phyloP scores from a whole-genome alignment of 2,888 invertebrate species.

The Cremastinae sp. region DNA sequence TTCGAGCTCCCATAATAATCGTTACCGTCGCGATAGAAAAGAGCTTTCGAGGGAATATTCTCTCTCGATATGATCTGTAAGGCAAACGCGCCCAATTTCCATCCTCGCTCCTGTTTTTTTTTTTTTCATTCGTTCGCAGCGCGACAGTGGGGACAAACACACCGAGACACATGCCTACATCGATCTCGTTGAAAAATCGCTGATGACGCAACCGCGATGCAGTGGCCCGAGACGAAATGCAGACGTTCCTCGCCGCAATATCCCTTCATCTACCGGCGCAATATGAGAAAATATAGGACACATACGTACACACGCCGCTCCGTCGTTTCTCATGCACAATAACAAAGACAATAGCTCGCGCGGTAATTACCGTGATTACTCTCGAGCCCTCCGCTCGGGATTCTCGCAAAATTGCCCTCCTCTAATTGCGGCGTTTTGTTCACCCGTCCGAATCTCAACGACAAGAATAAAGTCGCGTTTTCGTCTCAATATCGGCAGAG shows the following conservation, averaged over 20 bases:
- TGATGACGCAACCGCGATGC: conserved; percentile 55
- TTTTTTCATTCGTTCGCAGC: not conserved
- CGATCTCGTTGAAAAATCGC: conserved; percentile 49
- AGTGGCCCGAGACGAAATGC: conserved; percentile 52
- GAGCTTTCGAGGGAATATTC: not conserved
- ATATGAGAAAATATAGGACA: conserved; percentile 20
- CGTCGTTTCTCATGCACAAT: conserved; percentile 45
- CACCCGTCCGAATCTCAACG: conserved; percentile 33
- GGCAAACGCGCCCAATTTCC: too few relatives aligned
- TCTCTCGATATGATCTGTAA: too few relatives aligned
- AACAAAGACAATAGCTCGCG: conserved; percentile 72
- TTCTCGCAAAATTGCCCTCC: conserved; percentile 74
- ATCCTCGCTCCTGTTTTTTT: too few relatives aligned
- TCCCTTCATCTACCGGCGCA: conserved; percentile 23
- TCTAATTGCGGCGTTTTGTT: conserved; percentile 63
- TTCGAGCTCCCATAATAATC: not conserved
- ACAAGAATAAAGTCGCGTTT: conserved; percentile 25
- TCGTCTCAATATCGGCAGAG: conserved; percentile 25
- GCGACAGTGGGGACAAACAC: too few relatives aligned
- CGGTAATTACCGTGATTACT: conserved; percentile 76
- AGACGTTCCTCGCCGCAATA: conserved; percentile 40
- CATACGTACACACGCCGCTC: conserved; percentile 2
- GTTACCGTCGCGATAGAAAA: conserved; percentile 5
- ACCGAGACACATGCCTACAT: conserved; percentile 37
- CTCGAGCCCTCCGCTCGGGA: conserved; percentile 65